Conservation (phyloP, 2,888 invertebrate genomes). For the Lasiommata megera region DNA sequence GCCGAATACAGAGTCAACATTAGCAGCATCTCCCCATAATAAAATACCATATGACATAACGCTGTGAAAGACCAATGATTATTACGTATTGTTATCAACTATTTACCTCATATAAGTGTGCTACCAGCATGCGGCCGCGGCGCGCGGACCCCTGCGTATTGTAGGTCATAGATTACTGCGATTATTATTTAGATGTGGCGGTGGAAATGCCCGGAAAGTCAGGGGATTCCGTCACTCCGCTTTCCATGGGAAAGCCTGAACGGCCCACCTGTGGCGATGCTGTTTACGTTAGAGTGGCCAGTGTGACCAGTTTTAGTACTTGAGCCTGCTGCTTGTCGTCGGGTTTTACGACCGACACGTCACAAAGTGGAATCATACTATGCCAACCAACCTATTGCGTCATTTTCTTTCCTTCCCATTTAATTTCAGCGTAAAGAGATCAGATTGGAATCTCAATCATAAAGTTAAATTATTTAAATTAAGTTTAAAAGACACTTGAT, state of each 20-base stretch:
- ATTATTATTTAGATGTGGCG: not conserved
- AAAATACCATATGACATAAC: too few species aligned
- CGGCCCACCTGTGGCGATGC: too few species aligned
- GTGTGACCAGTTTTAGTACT: not conserved
- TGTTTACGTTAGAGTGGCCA: not conserved
- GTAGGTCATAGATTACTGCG: not conserved
- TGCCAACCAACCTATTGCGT: too few species aligned
- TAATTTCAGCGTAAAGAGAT: too few species aligned
- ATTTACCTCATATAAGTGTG: not conserved
- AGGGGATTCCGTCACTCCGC: slow-evolving; percentile 6
- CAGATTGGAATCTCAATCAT: too few species aligned
- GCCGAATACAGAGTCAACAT: too few species aligned
- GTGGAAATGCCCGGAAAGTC: slow-evolving; percentile 12
- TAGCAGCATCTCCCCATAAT: too few species aligned
- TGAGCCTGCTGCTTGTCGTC: not conserved
- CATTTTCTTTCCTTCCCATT: too few species aligned
- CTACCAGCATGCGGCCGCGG: not conserved
- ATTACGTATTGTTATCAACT: not conserved
- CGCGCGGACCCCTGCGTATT: not conserved
- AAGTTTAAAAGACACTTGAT: too few species aligned
- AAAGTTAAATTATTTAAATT: too few species aligned
- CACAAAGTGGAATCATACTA: too few species aligned
- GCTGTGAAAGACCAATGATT: not conserved
- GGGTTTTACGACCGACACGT: not conserved
- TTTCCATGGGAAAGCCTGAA: slow-evolving; percentile 11